Evolutionary conservation across 2,797 vertebrate species (phyloP).

Genomic region (Pachyuromys duprasi): DNA sequence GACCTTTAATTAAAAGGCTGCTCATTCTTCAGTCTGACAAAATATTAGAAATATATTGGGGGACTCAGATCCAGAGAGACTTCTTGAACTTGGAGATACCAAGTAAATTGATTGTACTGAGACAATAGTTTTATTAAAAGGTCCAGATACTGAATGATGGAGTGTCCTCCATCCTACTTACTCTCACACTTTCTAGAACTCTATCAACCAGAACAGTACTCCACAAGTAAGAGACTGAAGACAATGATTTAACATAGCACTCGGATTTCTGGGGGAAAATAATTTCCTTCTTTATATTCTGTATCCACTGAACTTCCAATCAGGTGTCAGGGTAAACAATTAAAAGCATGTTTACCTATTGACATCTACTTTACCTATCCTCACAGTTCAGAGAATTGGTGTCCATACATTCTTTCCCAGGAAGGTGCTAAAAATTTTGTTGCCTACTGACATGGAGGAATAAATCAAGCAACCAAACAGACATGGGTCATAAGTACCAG

Average conservation of each 20-base stretch:
- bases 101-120: neutral
- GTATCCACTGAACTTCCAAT: neutral
- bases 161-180: neutral
- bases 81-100: neutral
- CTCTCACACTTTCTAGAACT: neutral
- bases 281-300: neutral
- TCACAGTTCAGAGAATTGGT: neutral
- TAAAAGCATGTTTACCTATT: neutral
- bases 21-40: neutral
- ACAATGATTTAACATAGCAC: neutral
- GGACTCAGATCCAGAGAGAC: neutral
- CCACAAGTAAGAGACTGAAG: neutral
- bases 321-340: neutral
- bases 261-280: neutral
- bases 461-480: neutral
- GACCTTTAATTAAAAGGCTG: neutral
- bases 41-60: neutral
- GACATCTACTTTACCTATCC: neutral
- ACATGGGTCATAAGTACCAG: neutral
- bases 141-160: neutral
- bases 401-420: neutral
- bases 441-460: neutral
- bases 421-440: neutral
- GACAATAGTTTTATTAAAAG: neutral
- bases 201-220: neutral